Conservation (phyloP, 2,797 vertebrate genomes). For the Gambusia yucatana region DNA sequence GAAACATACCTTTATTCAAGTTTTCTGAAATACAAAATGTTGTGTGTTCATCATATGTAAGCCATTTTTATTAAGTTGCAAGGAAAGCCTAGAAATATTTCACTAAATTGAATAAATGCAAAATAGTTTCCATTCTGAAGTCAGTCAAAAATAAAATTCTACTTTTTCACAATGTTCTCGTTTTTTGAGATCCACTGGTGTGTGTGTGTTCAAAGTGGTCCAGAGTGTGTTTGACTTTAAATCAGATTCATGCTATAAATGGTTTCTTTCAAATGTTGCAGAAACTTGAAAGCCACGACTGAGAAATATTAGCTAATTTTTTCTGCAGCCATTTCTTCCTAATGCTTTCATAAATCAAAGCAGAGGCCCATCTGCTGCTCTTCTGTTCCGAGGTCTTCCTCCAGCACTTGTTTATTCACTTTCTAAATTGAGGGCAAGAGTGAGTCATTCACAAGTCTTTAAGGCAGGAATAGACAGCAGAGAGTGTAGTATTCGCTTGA, state of each 20-base stretch:
- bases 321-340: constrained; percentile 27
- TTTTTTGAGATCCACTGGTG: not conserved
- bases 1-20: not conserved
- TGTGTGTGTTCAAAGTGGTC: not conserved
- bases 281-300: constrained; percentile 14
- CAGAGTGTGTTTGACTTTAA: not conserved
- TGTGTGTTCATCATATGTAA: not conserved
- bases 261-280: constrained; percentile 15
- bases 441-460: constrained; percentile 55
- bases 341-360: constrained; percentile 41
- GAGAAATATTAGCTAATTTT: constrained; percentile 13
- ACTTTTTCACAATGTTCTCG: not conserved
- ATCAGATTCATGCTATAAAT: constrained; percentile 12
- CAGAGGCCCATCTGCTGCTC: constrained; percentile 49
- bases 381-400: constrained; percentile 44
- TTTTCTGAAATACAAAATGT: not conserved
- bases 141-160: not conserved
- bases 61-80: not conserved
- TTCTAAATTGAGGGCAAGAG: constrained; percentile 54
- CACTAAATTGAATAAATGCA: not conserved
- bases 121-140: not conserved
- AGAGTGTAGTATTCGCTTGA: constrained; percentile 31
- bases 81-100: not conserved
- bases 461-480: constrained; percentile 50
- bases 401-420: constrained; percentile 43